A percentile compares a stretch with the other conserved stretches of the same genome.
These are phyloP conservation scores for Trachelus stipa DNA, from an alignment of 2,888 invertebrate species.

Conservation along the genomic window DNA sequence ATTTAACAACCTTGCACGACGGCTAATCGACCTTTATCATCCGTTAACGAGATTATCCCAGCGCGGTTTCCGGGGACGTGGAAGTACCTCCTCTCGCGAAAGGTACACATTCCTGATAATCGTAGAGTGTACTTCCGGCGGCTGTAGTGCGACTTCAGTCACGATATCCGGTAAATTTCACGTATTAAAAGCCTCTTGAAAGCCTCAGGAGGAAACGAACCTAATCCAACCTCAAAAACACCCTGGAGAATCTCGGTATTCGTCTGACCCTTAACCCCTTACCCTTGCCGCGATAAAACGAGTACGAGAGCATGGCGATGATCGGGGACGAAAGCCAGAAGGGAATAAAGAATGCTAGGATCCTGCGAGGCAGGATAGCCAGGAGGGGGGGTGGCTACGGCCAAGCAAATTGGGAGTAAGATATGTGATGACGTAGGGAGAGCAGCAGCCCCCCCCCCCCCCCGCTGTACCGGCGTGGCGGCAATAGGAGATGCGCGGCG, in stretches of 20 bases:
- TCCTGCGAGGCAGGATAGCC: background rate
- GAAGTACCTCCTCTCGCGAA: background rate
- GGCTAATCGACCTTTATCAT: background rate
- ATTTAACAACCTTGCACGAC: background rate
- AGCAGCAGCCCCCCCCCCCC: background rate
- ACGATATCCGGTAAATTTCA: background rate
- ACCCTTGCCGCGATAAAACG: background rate
- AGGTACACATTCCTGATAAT: background rate
- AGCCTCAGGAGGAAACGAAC: background rate
- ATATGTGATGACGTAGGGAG: conserved; percentile 14
- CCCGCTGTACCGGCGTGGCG: background rate
- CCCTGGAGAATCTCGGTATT: background rate
- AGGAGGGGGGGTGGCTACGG: background rate
- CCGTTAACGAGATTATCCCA: background rate
- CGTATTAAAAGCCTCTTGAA: background rate
- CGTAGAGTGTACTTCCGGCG: background rate
- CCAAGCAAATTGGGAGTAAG: conserved; percentile 20
- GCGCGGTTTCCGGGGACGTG: background rate
- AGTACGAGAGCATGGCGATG: background rate
- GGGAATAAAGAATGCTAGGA: background rate
- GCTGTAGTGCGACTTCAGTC: background rate
- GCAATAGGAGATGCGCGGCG: conserved; percentile 36
- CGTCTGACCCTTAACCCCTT: background rate
- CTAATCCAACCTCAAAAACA: background rate
- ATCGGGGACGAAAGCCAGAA: background rate